A percentile compares a stretch with the other conserved stretches of the same genome.
These are phyloP conservation scores for Drosophila antonietae DNA, from an alignment of 2,888 invertebrate species.

Conservation along the genomic window DNA sequence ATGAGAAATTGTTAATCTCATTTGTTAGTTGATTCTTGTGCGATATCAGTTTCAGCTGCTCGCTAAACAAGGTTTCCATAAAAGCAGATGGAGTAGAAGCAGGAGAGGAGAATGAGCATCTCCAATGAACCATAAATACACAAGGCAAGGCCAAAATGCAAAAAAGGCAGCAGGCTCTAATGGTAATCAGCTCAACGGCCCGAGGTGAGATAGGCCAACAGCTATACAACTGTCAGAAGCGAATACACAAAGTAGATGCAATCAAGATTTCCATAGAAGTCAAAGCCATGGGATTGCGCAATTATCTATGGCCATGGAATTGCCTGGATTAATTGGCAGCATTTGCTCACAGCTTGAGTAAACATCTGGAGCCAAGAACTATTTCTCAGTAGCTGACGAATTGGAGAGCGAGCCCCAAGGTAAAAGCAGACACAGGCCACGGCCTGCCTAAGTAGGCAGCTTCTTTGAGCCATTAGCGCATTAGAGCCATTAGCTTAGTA, in stretches of 20 bases:
- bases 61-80: conserved; percentile 30
- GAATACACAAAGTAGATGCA: background rate
- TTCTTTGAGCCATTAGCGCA: no score
- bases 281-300: conserved; percentile 45
- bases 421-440: background rate
- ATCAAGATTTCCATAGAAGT: conserved; percentile 2
- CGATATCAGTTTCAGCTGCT: conserved; percentile 27
- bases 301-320: conserved; percentile 52
- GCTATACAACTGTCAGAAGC: conserved; percentile 16
- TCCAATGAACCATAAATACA: conserved; percentile 2
- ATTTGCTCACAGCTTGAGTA: conserved; percentile 14
- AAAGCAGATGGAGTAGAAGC: background rate
- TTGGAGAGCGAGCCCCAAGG: background rate
- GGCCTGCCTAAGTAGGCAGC: background rate
- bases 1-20: conserved; percentile 31
- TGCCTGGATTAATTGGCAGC: background rate
- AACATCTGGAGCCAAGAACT: conserved; percentile 38
- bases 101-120: background rate
- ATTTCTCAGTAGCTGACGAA: background rate
- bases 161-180: conserved; percentile 1
- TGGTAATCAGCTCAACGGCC: background rate
- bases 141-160: background rate
- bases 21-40: conserved; percentile 13
- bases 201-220: conserved; percentile 6
- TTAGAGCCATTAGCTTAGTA: background rate